phyloP scores from a whole-genome alignment of 2,113 vertebrate genomes.

The mouse (Mus musculus) region DNA sequence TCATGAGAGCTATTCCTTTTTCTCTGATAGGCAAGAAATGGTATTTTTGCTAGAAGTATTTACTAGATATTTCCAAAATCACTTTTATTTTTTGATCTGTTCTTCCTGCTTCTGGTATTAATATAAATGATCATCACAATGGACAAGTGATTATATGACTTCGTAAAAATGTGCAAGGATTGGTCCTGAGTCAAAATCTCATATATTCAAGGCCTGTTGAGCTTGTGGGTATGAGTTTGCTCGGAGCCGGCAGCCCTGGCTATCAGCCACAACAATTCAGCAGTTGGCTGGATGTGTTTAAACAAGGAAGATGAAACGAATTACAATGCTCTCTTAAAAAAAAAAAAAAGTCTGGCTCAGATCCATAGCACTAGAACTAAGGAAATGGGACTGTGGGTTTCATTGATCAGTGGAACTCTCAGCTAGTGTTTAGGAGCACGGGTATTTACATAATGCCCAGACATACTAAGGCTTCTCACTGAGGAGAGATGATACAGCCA shows the following conservation, averaged over 20 bases:
- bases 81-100: constrained; percentile 53
- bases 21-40: not conserved
- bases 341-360: not conserved
- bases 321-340: not conserved
- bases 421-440: constrained; percentile 6
- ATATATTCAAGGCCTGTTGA: not conserved
- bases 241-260: constrained; percentile 50
- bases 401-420: constrained; percentile 53
- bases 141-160: constrained; percentile 3
- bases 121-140: constrained; percentile 49
- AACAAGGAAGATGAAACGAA: constrained; percentile 48
- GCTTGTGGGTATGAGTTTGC: not conserved
- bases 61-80: constrained; percentile 46
- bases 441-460: constrained; percentile 48
- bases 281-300: constrained; percentile 48
- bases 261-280: constrained; percentile 28
- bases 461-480: not conserved
- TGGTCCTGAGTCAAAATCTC: not conserved
- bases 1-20: not conserved
- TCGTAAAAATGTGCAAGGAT: constrained; percentile 16
- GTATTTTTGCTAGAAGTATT: constrained; percentile 33
- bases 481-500: constrained; percentile 13
- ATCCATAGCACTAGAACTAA: not conserved
- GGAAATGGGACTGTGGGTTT: constrained; percentile 24
- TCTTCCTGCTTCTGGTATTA: constrained; percentile 27